phyloP scores from a whole-genome alignment of 2,797 vertebrate genomes.

The Enteromius paludinosus region DNA sequence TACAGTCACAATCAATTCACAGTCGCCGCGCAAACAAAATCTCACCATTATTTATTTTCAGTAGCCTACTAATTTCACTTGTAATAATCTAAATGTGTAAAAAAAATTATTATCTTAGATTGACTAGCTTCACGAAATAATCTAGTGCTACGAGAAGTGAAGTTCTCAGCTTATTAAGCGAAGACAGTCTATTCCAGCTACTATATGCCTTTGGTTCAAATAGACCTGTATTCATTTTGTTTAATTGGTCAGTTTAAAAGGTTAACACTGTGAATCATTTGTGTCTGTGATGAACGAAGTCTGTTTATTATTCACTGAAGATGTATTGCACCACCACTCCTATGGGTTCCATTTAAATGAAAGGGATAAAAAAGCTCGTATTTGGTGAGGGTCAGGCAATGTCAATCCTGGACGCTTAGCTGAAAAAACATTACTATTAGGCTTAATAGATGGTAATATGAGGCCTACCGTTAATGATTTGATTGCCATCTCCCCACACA shows the following conservation, averaged over 20 bases:
- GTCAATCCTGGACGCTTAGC: slow-evolving; percentile 75
- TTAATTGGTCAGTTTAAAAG: slow-evolving; percentile 51
- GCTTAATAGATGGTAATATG: slow-evolving; percentile 64
- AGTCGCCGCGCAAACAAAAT: neutral
- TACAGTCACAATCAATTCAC: neutral
- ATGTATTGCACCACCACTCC: slow-evolving; percentile 37
- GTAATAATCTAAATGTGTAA: too few relatives aligned
- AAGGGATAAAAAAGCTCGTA: slow-evolving; percentile 70
- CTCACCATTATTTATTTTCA: neutral
- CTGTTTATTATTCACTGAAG: slow-evolving; percentile 53
- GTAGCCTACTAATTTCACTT: neutral
- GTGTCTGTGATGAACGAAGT: slow-evolving; percentile 28
- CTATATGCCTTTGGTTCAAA: neutral
- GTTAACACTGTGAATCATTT: slow-evolving; percentile 50
- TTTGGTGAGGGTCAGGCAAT: slow-evolving; percentile 70
- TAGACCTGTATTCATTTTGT: slow-evolving; percentile 7
- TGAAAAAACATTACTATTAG: slow-evolving; percentile 76
- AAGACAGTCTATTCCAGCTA: neutral
- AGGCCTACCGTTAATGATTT: slow-evolving; percentile 57
- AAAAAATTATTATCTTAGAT: neutral
- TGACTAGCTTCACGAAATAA: neutral
- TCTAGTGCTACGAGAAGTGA: neutral
- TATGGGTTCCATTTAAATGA: slow-evolving; percentile 51
- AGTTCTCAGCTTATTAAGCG: neutral
- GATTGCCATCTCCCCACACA: slow-evolving; percentile 43